Percentiles rank a stretch among this genome's conserved stretches.
phyloP scores from a whole-genome alignment of 2,113 vertebrate genomes.

The crab-eating macaque (Macaca fascicularis) region T2T-MFA8v1.1 NC_088386.1:80641501-80642000 shows the following conservation, averaged over 20 bases:
- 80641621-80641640: background rate
- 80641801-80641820: background rate
- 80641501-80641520: background rate
- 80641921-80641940: background rate
- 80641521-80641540: background rate
- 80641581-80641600: background rate
- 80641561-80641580: background rate
- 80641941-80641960: background rate
- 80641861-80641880: background rate
- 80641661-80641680: background rate
- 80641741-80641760: background rate
- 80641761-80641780: background rate
- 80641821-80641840: background rate
- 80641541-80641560: background rate
- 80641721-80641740: no score
- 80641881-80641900: background rate
- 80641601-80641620: background rate
- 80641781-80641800: background rate
- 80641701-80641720: background rate
- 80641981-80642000: background rate
- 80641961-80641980: background rate
- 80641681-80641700: background rate
- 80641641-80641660: background rate
- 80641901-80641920: background rate
- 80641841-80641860: background rate